phyloP scores from a whole-genome alignment of 2,888 invertebrate genomes.

The Trichogramma dendrolimi region DNA sequence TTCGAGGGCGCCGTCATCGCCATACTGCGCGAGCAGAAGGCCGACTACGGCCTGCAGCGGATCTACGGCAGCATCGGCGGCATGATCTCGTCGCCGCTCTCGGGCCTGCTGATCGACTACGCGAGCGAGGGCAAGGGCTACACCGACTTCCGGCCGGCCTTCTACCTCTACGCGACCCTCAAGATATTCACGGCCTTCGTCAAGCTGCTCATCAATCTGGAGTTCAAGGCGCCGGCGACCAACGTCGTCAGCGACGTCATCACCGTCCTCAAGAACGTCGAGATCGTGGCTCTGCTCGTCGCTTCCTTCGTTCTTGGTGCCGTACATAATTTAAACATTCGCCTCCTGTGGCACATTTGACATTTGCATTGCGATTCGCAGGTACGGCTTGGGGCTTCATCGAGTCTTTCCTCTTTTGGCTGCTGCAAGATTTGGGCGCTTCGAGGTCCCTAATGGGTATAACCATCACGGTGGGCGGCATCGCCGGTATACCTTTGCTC shows the following conservation, averaged over 20 bases:
- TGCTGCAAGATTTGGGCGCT: constrained; percentile 72
- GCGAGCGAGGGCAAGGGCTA: constrained; percentile 67
- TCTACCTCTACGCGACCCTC: constrained; percentile 69
- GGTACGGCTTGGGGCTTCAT: constrained; percentile 81
- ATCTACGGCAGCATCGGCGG: constrained; percentile 73
- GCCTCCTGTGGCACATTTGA: not conserved
- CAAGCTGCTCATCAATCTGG: constrained; percentile 69
- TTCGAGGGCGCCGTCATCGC: constrained; percentile 77
- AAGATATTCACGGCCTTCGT: constrained; percentile 65
- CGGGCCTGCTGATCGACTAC: constrained; percentile 70
- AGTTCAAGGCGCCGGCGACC: constrained; percentile 71
- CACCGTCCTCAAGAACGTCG: constrained; percentile 64
- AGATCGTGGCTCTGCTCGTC: constrained; percentile 68
- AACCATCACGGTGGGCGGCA: constrained; percentile 73
- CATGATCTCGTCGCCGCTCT: constrained; percentile 75
- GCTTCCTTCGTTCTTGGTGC: constrained; percentile 71
- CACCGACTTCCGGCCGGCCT: constrained; percentile 75
- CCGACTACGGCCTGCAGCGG: constrained; percentile 73
- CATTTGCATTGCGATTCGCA: constrained; percentile 44
- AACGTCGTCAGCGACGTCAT: constrained; percentile 68
- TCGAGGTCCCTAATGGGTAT: constrained; percentile 75
- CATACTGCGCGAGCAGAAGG: constrained; percentile 69
- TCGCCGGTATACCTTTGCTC: constrained; percentile 70
- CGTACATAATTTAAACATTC: constrained; percentile 27
- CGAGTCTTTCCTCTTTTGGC: constrained; percentile 77